These are phyloP conservation scores for Melieria omissa DNA, from an alignment of 2,888 invertebrate genomes.

Conservation along the genomic window DNA sequence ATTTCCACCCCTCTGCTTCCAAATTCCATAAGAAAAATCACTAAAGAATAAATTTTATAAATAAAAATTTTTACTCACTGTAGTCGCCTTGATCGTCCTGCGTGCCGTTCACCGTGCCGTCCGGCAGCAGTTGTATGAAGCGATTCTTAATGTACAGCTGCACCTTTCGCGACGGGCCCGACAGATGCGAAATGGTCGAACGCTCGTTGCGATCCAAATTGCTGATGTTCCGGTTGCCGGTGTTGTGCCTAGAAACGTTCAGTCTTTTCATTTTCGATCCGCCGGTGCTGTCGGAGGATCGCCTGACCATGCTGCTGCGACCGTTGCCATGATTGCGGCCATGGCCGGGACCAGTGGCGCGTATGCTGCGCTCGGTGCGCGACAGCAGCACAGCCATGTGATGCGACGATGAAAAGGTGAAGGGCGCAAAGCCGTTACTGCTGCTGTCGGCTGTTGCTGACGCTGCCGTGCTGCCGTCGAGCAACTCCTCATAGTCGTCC, in stretches of 20 bases:
- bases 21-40: not conserved
- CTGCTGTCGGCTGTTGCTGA: slow-evolving; percentile 39
- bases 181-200: slow-evolving; percentile 83
- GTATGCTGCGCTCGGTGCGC: slow-evolving; percentile 66
- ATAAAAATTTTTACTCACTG: slow-evolving; percentile 74
- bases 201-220: slow-evolving; percentile 71
- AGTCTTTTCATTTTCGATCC: slow-evolving; percentile 65
- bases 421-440: slow-evolving; percentile 39
- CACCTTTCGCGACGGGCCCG: slow-evolving; percentile 84
- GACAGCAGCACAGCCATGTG: slow-evolving; percentile 56
- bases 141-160: slow-evolving; percentile 87
- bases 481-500: slow-evolving; percentile 18
- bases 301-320: slow-evolving; percentile 40
- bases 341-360: slow-evolving; percentile 26
- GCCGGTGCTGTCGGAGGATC: slow-evolving; percentile 41
- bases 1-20: no score
- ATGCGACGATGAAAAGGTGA: slow-evolving; percentile 51
- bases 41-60: not conserved
- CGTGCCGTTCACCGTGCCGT: slow-evolving; percentile 88
- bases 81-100: slow-evolving; percentile 82
- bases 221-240: slow-evolving; percentile 53
- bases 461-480: slow-evolving; percentile 37
- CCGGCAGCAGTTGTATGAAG: slow-evolving; percentile 83
- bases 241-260: slow-evolving; percentile 64
- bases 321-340: slow-evolving; percentile 36